Base-by-base conservation (phyloP, 2,888 invertebrate genomes). In the Nomada fucata region DNA sequence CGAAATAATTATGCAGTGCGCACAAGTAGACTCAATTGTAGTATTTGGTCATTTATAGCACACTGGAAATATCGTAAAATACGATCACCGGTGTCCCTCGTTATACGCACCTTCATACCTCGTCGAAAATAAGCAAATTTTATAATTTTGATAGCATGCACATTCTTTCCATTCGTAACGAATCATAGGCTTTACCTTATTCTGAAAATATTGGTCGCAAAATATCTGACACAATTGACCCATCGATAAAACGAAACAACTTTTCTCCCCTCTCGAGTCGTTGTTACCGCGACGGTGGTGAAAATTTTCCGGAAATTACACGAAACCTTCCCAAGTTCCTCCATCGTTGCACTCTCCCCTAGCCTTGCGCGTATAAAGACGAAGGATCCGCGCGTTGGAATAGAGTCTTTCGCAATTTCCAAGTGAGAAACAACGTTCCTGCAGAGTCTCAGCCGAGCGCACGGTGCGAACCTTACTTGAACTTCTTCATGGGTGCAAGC, bases 391-490 rank as follows among this genome's bases (percentile, higher is more conserved):
- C 36, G 60, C 47, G 69, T 44, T 53, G 55, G 64, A 68, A 50
- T 26, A 60, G 77, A 77, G 63, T 74, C 47, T 90, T 87, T 88
- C 89, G 89, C 84, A 90, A 90, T 87, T 86, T 82, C 81, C 79
- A 88, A 90, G 90, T 86, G 89, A 90, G 89, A 90, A 89, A 86
- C 85, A 44, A 50, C 83, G 86, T 86, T 89, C 67, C 59, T 65
- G 65, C 57, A 36, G 83, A 79, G 79, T 89, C 88, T 75, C 89
- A 86, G 88, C 86, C 36, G 36, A 36, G 74, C 61, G 76, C 64
- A 59, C 83, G 63, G 57, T 73, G 69, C 84, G 73, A 76, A 77
- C 71, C 71, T 71, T 68, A 75, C 15, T 77, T 69, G 72, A 78
- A 82, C 82, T 71, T 78, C 70, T 72, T 75, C 64, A 72, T 61